These are phyloP conservation scores for Yponomeuta evonymella DNA, from an alignment of 2,888 invertebrate species.

Conservation along the genomic window DNA sequence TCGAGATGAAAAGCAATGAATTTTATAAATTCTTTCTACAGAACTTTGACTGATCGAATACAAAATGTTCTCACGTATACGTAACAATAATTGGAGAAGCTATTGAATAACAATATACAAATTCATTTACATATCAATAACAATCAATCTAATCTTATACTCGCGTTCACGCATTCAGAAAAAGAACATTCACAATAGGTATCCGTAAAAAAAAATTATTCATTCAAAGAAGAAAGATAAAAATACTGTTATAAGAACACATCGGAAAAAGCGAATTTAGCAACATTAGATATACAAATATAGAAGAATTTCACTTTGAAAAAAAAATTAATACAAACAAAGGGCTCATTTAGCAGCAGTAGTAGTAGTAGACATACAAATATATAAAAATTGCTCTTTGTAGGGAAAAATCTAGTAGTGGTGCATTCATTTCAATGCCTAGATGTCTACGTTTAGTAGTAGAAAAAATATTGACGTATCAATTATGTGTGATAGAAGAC, in stretches of 20 bases:
- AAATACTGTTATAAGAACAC: no score
- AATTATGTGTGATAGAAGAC: conserved; percentile 67
- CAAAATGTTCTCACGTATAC: neutral
- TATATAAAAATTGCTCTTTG: neutral
- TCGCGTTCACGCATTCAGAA: neutral
- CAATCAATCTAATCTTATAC: neutral
- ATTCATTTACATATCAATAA: neutral
- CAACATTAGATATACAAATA: no score
- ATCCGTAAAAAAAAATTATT: no score
- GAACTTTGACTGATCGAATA: neutral
- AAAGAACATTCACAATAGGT: neutral
- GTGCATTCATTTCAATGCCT: neutral
- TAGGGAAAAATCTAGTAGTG: neutral
- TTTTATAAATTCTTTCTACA: neutral
- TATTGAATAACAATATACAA: neutral
- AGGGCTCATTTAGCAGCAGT: no score
- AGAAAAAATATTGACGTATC: conserved; percentile 37
- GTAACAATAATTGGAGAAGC: neutral
- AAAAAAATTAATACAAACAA: no score
- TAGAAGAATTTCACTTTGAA: no score
- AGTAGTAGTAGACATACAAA: no score
- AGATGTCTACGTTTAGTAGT: conserved; percentile 4
- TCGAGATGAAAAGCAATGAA: neutral
- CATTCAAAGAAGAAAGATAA: no score
- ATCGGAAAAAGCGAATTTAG: no score